Evolutionary conservation across 1,140 invertebrate species (phyloP).

Genomic region (Asbolus verrucosus): DNA sequence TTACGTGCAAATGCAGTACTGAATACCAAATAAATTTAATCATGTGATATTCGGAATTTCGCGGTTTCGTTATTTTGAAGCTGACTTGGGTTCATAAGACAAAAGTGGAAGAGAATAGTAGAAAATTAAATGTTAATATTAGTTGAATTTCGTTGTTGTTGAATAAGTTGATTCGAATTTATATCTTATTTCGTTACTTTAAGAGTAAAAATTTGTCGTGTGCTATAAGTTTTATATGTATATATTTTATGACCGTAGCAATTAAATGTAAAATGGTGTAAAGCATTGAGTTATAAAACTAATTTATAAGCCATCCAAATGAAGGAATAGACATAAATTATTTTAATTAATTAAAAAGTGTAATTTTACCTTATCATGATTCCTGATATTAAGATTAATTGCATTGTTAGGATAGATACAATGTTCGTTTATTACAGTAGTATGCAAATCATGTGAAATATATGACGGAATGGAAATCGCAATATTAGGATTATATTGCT

Average conservation of each 20-base stretch:
- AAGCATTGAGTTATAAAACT: constrained; percentile 31
- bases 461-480: constrained; percentile 39
- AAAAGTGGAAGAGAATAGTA: no score
- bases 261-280: constrained; percentile 25
- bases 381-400: constrained; percentile 45
- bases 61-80: no score
- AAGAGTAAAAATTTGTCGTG: no score
- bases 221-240: constrained; percentile 1
- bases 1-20: no score
- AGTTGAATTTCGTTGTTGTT: no score
- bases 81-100: no score
- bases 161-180: no score
- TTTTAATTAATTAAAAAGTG: constrained; percentile 43
- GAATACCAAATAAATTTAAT: no score
- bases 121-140: no score
- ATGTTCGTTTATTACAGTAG: constrained; percentile 8
- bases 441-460: constrained; percentile 45
- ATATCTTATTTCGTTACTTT: no score
- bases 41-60: no score
- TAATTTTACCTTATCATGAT: constrained; percentile 32
- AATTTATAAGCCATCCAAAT: constrained; percentile 27
- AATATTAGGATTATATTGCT: constrained; percentile 29
- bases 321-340: constrained; percentile 38
- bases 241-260: constrained; percentile 2
- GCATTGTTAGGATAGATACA: constrained; percentile 27